Conservation (phyloP, 1,140 invertebrate species). For the Lepeophtheirus salmonis region DNA sequence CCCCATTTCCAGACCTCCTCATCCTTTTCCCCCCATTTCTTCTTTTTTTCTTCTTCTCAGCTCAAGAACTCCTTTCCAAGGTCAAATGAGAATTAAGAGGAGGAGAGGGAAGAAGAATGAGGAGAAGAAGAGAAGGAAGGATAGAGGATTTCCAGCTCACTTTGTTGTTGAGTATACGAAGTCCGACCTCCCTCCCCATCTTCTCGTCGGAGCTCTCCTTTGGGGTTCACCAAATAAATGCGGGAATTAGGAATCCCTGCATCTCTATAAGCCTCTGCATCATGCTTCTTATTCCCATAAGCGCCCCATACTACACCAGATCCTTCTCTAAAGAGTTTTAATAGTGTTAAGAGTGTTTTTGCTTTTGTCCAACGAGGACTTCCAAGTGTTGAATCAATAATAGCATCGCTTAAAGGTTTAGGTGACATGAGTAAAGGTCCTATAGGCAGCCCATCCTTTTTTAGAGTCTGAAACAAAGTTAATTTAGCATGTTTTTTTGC, state of each 20-base stretch:
- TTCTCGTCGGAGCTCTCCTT: background rate
- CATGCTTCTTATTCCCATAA: background rate
- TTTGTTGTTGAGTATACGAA: background rate
- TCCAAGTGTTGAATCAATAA: background rate
- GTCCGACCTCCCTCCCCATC: too few species aligned
- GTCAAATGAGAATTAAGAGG: background rate
- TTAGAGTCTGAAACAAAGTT: slow-evolving; percentile 1
- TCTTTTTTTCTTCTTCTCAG: background rate
- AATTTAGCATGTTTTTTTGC: too few species aligned
- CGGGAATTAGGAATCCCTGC: background rate
- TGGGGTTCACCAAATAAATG: background rate
- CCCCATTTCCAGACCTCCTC: too few species aligned
- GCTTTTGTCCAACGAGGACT: background rate
- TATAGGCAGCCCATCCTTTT: background rate
- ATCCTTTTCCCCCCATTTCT: background rate
- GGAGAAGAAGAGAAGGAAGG: too few species aligned
- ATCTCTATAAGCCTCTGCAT: background rate
- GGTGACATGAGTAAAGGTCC: slow-evolving; percentile 2
- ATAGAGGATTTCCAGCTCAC: too few species aligned
- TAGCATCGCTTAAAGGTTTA: background rate
- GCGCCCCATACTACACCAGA: background rate
- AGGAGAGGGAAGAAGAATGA: too few species aligned
- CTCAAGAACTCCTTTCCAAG: background rate
- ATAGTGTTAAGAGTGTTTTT: background rate
- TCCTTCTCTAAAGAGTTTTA: background rate